Evolutionary conservation across 2,797 vertebrate genomes (phyloP).

Genomic region (Xiphorhynchus erythropygius): DNA sequence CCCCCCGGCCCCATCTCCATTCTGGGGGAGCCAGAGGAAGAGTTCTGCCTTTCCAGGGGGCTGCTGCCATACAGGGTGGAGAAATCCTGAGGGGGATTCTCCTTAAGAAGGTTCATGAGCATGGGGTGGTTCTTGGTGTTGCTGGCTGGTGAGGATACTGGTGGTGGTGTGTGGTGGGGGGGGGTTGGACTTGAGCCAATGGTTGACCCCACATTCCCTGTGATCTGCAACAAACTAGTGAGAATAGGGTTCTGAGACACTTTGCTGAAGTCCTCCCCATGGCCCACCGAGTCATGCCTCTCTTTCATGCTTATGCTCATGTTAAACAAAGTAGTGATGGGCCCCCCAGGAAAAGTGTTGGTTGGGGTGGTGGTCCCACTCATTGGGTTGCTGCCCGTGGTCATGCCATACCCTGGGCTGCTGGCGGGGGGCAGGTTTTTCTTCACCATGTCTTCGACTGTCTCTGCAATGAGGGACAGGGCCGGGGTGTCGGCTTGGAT

Average conservation of each 20-base stretch:
- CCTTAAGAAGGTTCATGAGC: slow-evolving; percentile 98
- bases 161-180: slow-evolving; percentile 94
- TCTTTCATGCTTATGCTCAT: slow-evolving; percentile 85
- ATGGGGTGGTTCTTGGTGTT: slow-evolving; percentile 99
- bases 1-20: slow-evolving; percentile 82
- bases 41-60: slow-evolving; percentile 95
- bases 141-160: slow-evolving; percentile 95
- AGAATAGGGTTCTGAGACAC: slow-evolving; percentile 98
- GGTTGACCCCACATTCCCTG: slow-evolving; percentile 90
- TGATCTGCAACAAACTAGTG: slow-evolving; percentile 96
- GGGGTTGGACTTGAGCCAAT: slow-evolving; percentile 90
- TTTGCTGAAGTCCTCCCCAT: slow-evolving; percentile 95
- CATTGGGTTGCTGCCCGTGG: slow-evolving; percentile 86
- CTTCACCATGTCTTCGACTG: slow-evolving; percentile 98
- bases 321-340: slow-evolving; percentile 89
- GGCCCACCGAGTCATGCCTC: slow-evolving; percentile 84
- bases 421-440: slow-evolving; percentile 94
- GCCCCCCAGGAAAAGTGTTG: slow-evolving; percentile 87
- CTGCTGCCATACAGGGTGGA: slow-evolving; percentile 90
- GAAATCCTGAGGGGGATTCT: slow-evolving; percentile 97
- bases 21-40: slow-evolving; percentile 91
- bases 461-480: slow-evolving; percentile 95
- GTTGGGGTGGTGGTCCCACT: slow-evolving; percentile 90
- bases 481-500: slow-evolving; percentile 98
- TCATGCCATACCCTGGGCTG: slow-evolving; percentile 95